phyloP scores from a whole-genome alignment of 2,888 invertebrate genomes.

The Antitype chi region DNA sequence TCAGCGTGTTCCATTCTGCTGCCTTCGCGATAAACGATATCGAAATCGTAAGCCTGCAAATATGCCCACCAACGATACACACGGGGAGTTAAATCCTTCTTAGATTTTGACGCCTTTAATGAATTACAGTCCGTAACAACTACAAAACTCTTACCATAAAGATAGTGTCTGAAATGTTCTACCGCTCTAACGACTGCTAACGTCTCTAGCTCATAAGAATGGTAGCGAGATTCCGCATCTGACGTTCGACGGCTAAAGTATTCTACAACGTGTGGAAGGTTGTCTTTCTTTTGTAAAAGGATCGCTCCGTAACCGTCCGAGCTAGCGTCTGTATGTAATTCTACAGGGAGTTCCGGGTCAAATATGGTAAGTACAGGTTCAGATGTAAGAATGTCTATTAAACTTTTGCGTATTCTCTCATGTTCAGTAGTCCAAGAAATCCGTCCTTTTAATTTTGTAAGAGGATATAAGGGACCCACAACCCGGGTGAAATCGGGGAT shows the following conservation, averaged over 20 bases:
- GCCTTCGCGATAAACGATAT: too few species aligned
- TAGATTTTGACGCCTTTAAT: too few species aligned
- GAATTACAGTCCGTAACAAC: too few species aligned
- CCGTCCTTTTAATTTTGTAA: background rate
- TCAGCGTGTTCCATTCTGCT: slow-evolving; percentile 64
- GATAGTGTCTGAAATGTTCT: background rate
- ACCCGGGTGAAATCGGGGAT: background rate
- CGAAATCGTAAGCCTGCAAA: too few species aligned
- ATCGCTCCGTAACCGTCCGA: slow-evolving; percentile 30
- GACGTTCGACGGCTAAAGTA: slow-evolving; percentile 5
- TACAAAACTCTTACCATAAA: too few species aligned
- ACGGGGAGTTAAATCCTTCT: too few species aligned
- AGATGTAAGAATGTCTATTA: too few species aligned
- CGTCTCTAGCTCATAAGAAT: slow-evolving; percentile 37
- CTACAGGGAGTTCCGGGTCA: background rate
- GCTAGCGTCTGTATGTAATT: slow-evolving; percentile 18
- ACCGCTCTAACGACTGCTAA: slow-evolving; percentile 28
- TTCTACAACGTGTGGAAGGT: slow-evolving; percentile 22
- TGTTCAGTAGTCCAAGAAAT: too few species aligned
- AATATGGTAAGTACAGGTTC: too few species aligned
- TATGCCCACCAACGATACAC: too few species aligned
- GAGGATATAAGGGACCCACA: background rate
- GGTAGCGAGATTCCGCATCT: slow-evolving; percentile 16
- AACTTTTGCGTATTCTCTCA: too few species aligned
- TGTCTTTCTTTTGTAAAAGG: slow-evolving; percentile 12